Evolutionary conservation across 2,888 invertebrate species (phyloP), one percentile per base, ranked within the genome.

Genomic region (Drosophila nr. perissopoda): DNA sequence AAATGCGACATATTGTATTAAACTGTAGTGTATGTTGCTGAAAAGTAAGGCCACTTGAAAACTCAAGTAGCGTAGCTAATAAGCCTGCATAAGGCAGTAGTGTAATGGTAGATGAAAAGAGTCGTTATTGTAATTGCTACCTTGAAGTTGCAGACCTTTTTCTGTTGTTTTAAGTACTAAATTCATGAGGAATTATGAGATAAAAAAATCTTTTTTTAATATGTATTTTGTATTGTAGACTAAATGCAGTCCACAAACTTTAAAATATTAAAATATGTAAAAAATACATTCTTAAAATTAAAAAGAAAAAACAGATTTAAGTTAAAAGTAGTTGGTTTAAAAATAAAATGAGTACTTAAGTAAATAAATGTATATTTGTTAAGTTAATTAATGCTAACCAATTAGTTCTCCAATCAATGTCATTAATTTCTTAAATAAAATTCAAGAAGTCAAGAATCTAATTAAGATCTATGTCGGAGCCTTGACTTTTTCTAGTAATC

Each of bases 61-160:
- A 46, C 36, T 36, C 25, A 33, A 72, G n/a, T 16, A 48, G 21
- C 29, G 21, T 29, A 42, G 34, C 51, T 58, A 76, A 78, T 67
- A 61, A 54, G 78, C 57, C 63, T 31, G 6, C 16, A n/a, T 38
- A 57, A 57, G 57, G 48, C 10, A 49, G 49, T 11, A 49, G 57
- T 33, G 16, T 46, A 57, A 42, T 42, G 29, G 4, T 27, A 52
- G 4, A 6, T 53, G 16, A 18, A 54, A 10, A 38, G 0, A 51
- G 13, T 40, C 31, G 29, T 13, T 18, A 34, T 46, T 16, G 25
- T 25, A 16, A 16, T 46, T 25, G 4, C 16, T 46, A 46, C 46
- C 16, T 46, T 25, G 4, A 25, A 25, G 4, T 16, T 8, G 25
- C 0, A 4, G 6, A 6, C 5, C 5, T 13, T 42, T 21, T 42